Evolutionary conservation across 2,113 vertebrate genomes (phyloP).

Genomic region (Boulengeromyrus knoepffleri): DNA sequence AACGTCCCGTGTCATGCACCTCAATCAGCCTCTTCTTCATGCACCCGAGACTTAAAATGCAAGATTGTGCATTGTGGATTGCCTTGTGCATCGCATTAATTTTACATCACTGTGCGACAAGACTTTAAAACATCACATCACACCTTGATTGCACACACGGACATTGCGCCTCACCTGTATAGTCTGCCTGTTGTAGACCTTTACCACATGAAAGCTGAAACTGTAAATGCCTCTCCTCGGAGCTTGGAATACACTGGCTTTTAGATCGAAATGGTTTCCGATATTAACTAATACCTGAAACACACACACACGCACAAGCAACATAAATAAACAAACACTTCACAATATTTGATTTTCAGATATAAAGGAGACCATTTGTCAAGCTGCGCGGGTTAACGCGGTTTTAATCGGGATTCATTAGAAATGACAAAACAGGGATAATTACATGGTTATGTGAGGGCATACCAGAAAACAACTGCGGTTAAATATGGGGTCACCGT

Average conservation of each 20-base stretch:
- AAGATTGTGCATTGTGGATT: neutral
- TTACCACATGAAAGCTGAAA: slow-evolving; percentile 99
- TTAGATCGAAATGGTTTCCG: slow-evolving; percentile 97
- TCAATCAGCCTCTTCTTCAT: neutral
- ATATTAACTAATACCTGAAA: slow-evolving; percentile 96
- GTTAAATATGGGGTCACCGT: neutral
- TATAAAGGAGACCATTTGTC: neutral
- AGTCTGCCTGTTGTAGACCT: slow-evolving; percentile 99
- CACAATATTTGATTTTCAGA: neutral
- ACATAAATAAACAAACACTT: neutral
- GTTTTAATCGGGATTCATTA: neutral
- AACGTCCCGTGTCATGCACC: slow-evolving; percentile 2
- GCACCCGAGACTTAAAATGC: neutral
- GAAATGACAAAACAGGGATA: neutral
- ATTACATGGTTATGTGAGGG: neutral
- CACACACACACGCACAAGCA: slow-evolving; percentile 17
- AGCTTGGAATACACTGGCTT: slow-evolving; percentile 93
- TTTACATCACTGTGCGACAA: neutral
- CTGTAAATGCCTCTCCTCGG: slow-evolving; percentile 97
- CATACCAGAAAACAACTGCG: neutral
- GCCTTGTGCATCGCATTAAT: neutral
- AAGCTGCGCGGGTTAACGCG: neutral
- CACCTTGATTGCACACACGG: neutral
- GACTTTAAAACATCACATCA: neutral
- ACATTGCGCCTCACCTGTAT: slow-evolving; percentile 81